phyloP scores from a whole-genome alignment of 2,113 vertebrate genomes.

The Mohoua ochrocephala region DNA sequence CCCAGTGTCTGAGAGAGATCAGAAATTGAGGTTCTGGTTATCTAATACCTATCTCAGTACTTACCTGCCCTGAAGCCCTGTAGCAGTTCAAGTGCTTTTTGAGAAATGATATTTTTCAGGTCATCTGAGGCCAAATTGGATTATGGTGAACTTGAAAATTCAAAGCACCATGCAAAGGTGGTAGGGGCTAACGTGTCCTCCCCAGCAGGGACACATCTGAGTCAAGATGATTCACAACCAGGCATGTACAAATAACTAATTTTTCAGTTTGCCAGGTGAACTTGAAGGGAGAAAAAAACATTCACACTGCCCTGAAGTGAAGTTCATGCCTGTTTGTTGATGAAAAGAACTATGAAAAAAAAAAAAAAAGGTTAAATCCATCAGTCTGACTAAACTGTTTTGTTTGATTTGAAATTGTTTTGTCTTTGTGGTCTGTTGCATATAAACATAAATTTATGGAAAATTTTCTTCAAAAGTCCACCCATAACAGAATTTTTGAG shows the following conservation, averaged over 20 bases:
- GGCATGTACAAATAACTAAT: slow-evolving; percentile 45
- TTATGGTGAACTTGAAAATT: slow-evolving; percentile 21
- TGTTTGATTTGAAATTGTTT: background rate
- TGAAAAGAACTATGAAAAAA: background rate
- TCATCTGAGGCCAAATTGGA: slow-evolving; percentile 41
- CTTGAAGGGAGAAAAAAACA: slow-evolving; percentile 12
- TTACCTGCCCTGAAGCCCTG: slow-evolving; percentile 49
- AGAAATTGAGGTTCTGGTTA: slow-evolving; percentile 36
- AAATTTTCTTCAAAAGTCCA: slow-evolving; percentile 11
- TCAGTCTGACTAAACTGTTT: background rate
- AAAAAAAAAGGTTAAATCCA: background rate
- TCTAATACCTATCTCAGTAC: slow-evolving; percentile 66
- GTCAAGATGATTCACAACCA: slow-evolving; percentile 50
- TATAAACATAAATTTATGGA: slow-evolving; percentile 3
- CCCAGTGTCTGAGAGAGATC: background rate
- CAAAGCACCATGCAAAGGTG: background rate
- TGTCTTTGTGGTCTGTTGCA: slow-evolving; percentile 11
- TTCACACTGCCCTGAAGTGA: slow-evolving; percentile 17
- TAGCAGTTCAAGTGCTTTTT: slow-evolving; percentile 26
- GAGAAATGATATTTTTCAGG: slow-evolving; percentile 55
- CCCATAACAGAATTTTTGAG: background rate
- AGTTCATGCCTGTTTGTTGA: slow-evolving; percentile 35
- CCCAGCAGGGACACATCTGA: slow-evolving; percentile 14
- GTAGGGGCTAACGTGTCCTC: background rate
- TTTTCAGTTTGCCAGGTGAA: slow-evolving; percentile 52